Base-by-base conservation (phyloP, 2,888 invertebrate species). In the Himalopsyche anomala region DNA sequence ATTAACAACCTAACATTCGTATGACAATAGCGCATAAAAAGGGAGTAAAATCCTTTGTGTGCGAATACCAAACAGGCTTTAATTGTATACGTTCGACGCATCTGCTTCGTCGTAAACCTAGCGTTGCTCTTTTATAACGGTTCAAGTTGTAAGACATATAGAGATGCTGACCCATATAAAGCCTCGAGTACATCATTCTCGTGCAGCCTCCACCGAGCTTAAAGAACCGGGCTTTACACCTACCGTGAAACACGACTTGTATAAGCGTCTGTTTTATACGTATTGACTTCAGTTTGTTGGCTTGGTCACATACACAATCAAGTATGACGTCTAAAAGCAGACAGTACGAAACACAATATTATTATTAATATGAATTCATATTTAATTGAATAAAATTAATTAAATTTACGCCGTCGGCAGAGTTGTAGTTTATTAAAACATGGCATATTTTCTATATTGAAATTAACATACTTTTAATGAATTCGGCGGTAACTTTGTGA, bases 101-200 rank as follows among this genome's bases (percentile, higher is more conserved):
- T 62, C 62, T 9, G 28, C 19, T 8, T n/a, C 62, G 19, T 62
- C 62, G 62, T 19, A 19, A 62, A 19, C 2, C 62, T 11, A 62
- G 19, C 62, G 28, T 19, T 15, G 19, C 19, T 28, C 62, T 3
- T 19, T 15, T 9, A 6, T 62, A 62, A 62, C 62, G 62, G 62
- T 62, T 2, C 11, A 9, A 62, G 62, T 62, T 62, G 62, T 62
- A 62, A 62, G 28, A 19, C 9, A 15, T 62, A 62, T 19, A n/a
- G 62, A 62, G 62, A 62, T 19, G 62, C 62, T 62, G 62, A 62
- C 62, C 62, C 19, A 62, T 62, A 62, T 62, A 62, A 62, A 19
- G 28, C 62, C 9, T 9, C 28, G 62, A 28, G 62, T 62, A 62
- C 62, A 62, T 62, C 51, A 5, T 28, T 62, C 62, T 62, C 62